These are phyloP conservation scores for Phortica okadai DNA, from an alignment of 2,888 invertebrate genomes.

Conservation along the genomic window DNA sequence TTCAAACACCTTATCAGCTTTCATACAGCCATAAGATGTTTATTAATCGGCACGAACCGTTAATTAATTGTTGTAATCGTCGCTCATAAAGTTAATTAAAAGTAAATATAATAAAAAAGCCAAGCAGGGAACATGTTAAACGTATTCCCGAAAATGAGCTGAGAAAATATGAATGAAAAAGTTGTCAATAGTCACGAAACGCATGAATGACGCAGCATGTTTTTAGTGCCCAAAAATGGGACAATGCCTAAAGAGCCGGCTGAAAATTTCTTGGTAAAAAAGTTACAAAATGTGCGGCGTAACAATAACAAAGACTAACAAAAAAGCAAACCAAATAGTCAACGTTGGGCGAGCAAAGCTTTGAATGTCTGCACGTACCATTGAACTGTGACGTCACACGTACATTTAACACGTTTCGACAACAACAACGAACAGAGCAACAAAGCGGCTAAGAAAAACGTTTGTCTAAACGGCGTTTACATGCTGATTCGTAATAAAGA, in stretches of 20 bases:
- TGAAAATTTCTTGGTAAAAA: conserved; percentile 39
- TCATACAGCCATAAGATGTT: no score
- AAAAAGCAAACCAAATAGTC: conserved; percentile 38
- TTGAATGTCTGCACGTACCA: not conserved
- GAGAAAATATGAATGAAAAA: no score
- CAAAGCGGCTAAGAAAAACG: conserved; percentile 9
- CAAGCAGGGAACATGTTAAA: not conserved
- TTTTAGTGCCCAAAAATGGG: not conserved
- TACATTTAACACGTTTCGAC: conserved; percentile 61
- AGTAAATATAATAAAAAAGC: no score
- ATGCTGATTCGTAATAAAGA: conserved; percentile 64
- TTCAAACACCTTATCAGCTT: no score
- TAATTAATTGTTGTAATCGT: conserved; percentile 3
- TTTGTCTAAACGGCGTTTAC: conserved; percentile 54
- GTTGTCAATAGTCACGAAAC: no score
- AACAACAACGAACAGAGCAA: conserved; percentile 9
- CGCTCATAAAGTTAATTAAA: conserved; percentile 1
- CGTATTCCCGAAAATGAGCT: not conserved
- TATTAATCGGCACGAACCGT: not conserved
- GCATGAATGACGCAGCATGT: not conserved
- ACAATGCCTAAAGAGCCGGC: conserved; percentile 48
- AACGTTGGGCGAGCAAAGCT: conserved; percentile 7
- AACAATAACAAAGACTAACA: not conserved
- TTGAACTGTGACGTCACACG: conserved; percentile 56
- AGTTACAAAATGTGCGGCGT: no score